phyloP scores from a whole-genome alignment of 2,113 vertebrate genomes.

The Indri indri region DNA sequence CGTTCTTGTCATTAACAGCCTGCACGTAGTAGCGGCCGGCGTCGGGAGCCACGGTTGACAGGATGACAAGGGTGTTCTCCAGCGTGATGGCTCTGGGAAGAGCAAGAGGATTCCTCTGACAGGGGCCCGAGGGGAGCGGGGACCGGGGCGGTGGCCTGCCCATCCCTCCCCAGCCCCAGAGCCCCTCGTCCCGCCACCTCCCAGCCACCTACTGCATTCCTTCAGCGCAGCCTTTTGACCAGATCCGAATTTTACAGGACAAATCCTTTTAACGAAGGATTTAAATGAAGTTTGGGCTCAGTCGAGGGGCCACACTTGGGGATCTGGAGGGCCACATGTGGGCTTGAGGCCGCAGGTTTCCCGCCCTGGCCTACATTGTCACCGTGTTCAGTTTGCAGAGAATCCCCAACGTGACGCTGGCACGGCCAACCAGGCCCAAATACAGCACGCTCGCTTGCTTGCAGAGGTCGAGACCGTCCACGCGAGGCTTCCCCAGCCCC shows the following conservation, averaged over 20 bases:
- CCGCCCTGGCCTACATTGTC: background rate
- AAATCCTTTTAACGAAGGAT: too few relatives aligned
- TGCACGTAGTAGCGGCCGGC: constrained; percentile 97
- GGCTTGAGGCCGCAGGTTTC: too few relatives aligned
- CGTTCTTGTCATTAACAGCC: constrained; percentile 98
- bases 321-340: too few relatives aligned
- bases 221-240: too few relatives aligned
- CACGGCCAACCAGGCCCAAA: rapidly evolving
- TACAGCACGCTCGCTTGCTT: rapidly evolving
- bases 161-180: rapidly evolving
- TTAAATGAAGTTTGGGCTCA: too few relatives aligned
- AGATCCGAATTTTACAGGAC: too few relatives aligned
- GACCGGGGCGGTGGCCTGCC: background rate
- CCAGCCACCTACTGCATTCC: rapidly evolving
- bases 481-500: rapidly evolving
- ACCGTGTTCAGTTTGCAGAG: rapidly evolving
- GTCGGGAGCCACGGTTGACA: constrained; percentile 96
- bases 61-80: constrained; percentile 97
- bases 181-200: background rate
- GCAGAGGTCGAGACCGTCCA: rapidly evolving
- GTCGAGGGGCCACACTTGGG: too few relatives aligned
- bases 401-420: background rate
- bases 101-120: background rate
- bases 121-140: background rate
- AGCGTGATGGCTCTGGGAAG: constrained; percentile 93